Evolutionary conservation across 2,113 vertebrate genomes (phyloP).

Genomic region (Xyliphius kryptos): DNA sequence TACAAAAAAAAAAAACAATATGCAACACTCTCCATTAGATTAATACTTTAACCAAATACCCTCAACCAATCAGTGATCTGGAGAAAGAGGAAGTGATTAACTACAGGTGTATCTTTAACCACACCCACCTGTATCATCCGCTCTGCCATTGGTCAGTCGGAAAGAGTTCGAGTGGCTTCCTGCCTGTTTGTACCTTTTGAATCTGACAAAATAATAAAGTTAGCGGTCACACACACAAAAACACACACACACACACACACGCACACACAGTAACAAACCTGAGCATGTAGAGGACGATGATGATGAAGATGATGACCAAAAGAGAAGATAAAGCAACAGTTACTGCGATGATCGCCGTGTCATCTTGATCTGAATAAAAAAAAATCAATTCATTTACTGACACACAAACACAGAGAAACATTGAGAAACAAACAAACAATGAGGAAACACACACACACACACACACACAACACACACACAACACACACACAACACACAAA

Average conservation of each 20-base stretch:
- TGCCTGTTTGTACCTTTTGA: constrained; percentile 98
- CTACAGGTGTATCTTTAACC: too few relatives aligned
- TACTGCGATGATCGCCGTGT: constrained; percentile 87
- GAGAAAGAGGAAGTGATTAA: too few relatives aligned
- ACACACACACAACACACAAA: too few relatives aligned
- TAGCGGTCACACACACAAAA: too few relatives aligned
- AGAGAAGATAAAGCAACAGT: constrained; percentile 95
- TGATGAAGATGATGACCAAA: constrained; percentile 95
- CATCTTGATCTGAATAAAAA: constrained; percentile 17
- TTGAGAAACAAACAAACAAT: too few relatives aligned
- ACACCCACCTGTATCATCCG: constrained; percentile 83
- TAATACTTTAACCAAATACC: too few relatives aligned
- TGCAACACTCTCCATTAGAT: too few relatives aligned
- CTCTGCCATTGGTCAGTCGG: constrained; percentile 84
- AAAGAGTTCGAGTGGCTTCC: constrained; percentile 97
- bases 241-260: too few relatives aligned
- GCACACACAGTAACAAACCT: constrained; percentile 64
- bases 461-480: too few relatives aligned
- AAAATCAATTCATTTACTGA: background rate
- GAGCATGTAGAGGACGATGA: constrained; percentile 97
- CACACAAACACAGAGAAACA: too few relatives aligned
- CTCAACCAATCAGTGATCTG: background rate
- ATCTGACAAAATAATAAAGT: constrained; percentile 63
- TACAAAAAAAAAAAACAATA: too few relatives aligned
- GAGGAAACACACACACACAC: too few relatives aligned